phyloP scores from a whole-genome alignment of 2,113 vertebrate species.

The Campylorhamphus procurvoides region DNA sequence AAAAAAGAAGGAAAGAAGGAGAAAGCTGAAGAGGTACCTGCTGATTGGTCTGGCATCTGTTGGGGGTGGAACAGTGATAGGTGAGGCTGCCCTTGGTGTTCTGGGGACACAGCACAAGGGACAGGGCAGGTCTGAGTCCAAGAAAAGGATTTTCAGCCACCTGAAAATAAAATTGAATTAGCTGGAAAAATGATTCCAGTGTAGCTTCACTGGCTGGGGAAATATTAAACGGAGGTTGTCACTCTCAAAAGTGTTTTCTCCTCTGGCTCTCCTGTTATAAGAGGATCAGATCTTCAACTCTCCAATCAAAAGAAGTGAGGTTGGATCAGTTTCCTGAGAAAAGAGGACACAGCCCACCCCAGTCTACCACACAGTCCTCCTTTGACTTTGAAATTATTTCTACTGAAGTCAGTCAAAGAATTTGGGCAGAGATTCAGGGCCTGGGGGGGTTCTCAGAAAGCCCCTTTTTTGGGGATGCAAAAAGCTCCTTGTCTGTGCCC shows the following conservation, averaged over 20 bases:
- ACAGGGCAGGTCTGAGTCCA: neutral
- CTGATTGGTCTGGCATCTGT: conserved; percentile 93
- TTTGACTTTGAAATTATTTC: neutral
- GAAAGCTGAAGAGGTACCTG: conserved; percentile 87
- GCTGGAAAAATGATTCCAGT: neutral
- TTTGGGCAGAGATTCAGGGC: neutral
- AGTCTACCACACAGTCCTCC: neutral
- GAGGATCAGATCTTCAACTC: neutral
- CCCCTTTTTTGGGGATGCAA: neutral
- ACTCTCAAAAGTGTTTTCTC: neutral
- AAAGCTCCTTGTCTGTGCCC: neutral
- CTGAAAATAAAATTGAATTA: neutral
- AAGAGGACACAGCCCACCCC: neutral
- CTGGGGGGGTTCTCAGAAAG: neutral
- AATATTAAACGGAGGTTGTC: neutral
- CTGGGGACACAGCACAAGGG: neutral
- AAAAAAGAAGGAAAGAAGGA: conserved; percentile 83
- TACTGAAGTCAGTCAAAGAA: neutral
- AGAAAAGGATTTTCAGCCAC: neutral
- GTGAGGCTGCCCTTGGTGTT: conserved; percentile 67
- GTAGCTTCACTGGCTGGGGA: neutral
- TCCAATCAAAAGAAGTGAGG: neutral
- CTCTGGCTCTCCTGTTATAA: neutral
- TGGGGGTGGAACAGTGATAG: conserved; percentile 91
- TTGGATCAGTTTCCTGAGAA: neutral